Conservation (phyloP, 2,797 vertebrate genomes). For the Capromys pilorides region DNA sequence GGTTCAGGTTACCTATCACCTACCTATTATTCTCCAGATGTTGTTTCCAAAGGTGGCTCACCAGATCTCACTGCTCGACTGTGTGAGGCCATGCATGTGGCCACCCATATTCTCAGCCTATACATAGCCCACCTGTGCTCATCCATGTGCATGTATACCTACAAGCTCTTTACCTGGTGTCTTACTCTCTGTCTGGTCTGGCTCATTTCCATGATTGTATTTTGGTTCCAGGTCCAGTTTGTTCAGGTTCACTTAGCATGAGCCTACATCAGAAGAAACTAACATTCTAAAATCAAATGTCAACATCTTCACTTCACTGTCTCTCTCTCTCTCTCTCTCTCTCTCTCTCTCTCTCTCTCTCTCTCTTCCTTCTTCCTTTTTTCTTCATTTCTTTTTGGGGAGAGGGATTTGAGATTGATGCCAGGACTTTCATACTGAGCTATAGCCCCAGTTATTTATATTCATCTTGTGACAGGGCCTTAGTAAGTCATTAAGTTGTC, state of each 20-base stretch:
- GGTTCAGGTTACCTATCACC: neutral
- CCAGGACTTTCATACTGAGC: too few species aligned
- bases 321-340: too few species aligned
- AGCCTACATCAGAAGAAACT: neutral
- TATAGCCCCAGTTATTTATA: too few species aligned
- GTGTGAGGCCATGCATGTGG: neutral
- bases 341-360: too few species aligned
- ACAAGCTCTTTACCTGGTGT: fast-evolving
- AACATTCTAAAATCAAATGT: neutral
- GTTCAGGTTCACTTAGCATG: too few species aligned
- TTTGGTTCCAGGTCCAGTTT: neutral
- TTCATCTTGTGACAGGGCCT: neutral
- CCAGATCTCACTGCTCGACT: neutral
- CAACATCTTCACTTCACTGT: neutral
- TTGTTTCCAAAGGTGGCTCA: neutral
- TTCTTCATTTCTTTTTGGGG: too few species aligned
- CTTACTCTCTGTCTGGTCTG: neutral
- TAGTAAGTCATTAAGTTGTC: neutral
- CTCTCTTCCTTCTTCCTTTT: too few species aligned
- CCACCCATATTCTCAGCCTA: neutral
- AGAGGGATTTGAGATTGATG: too few species aligned
- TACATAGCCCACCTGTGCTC: neutral
- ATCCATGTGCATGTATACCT: neutral
- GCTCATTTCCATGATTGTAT: neutral
- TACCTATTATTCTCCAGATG: neutral